These are phyloP conservation scores for Mellivora capensis DNA, from an alignment of 2,113 vertebrate genomes.

Conservation along the genomic window DNA sequence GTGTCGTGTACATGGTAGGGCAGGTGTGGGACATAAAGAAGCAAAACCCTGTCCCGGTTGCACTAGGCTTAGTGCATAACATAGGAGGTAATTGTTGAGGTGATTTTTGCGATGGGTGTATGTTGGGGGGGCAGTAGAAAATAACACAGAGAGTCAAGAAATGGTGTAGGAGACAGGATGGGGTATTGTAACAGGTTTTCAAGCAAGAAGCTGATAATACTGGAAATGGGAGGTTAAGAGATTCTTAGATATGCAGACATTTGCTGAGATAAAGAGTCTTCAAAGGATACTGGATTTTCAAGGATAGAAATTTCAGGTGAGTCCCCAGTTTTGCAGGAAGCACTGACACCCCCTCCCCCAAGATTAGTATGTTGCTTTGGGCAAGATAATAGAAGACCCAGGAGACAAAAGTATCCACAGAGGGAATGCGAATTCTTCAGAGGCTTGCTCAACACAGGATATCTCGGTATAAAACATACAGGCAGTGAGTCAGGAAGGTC, in stretches of 20 bases:
- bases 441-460: not conserved
- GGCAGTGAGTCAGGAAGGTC: constrained; percentile 49
- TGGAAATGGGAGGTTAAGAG: not conserved
- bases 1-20: not conserved
- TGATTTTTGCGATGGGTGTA: not conserved
- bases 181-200: not conserved
- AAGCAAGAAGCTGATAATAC: not conserved
- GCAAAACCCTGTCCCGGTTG: not conserved
- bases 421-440: not conserved
- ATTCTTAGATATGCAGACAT: not conserved
- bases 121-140: rapidly evolving
- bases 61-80: not conserved
- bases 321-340: not conserved
- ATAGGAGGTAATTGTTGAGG: not conserved
- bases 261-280: not conserved
- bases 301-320: not conserved
- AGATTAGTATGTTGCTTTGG: not conserved
- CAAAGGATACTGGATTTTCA: not conserved
- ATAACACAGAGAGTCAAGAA: not conserved
- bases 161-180: not conserved
- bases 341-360: too few relatives aligned
- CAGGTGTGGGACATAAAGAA: not conserved
- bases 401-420: not conserved
- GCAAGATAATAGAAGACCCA: not conserved
- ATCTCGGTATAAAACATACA: not conserved